These are phyloP conservation scores for Dinoponera quadriceps DNA, from an alignment of 1,140 invertebrate species.

Conservation along the genomic window DNA sequence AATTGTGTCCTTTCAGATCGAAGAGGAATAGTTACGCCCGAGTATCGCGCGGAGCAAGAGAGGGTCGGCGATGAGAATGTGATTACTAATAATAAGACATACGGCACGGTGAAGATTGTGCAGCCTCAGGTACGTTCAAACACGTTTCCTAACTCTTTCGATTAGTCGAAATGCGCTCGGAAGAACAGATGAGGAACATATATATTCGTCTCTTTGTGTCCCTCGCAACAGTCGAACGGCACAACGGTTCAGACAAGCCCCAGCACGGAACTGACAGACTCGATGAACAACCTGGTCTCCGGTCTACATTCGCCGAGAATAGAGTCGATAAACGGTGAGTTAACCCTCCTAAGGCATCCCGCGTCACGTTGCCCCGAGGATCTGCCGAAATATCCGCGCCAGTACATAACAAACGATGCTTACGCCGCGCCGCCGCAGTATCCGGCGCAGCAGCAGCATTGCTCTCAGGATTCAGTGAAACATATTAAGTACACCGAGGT, in stretches of 20 bases:
- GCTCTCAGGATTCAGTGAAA: constrained; percentile 73
- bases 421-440: constrained; percentile 74
- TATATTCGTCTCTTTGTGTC: constrained; percentile 38
- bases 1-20: constrained; percentile 84
- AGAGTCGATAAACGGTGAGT: constrained; percentile 85
- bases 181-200: constrained; percentile 40
- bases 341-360: constrained; percentile 73
- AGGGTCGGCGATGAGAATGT: constrained; percentile 82
- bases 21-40: constrained; percentile 90
- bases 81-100: constrained; percentile 85
- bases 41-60: constrained; percentile 88
- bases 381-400: constrained; percentile 73
- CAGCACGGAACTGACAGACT: constrained; percentile 80
- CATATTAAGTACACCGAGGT: constrained; percentile 71
- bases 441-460: constrained; percentile 69
- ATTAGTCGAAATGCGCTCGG: constrained; percentile 1
- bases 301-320: constrained; percentile 80
- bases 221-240: constrained; percentile 79
- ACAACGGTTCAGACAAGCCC: constrained; percentile 75
- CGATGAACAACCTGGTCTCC: constrained; percentile 82
- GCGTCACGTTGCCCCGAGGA: constrained; percentile 75
- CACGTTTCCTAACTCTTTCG: not conserved
- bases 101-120: constrained; percentile 86
- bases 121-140: constrained; percentile 84
- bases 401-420: constrained; percentile 72